Base-by-base conservation (phyloP, 1,140 invertebrate species). In the Camponotus pennsylvanicus region DNA sequence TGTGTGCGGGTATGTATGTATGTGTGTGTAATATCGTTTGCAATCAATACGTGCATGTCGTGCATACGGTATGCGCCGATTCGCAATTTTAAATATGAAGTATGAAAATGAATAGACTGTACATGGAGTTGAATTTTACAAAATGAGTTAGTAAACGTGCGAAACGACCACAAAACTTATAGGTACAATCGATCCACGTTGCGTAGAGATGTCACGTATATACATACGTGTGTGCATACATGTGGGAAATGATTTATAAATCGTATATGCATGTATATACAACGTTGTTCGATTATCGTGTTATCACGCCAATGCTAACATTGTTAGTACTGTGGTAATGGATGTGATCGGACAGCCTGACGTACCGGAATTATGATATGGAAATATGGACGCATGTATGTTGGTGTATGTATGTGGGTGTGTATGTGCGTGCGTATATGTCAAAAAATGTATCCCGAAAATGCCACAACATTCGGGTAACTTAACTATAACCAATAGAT, bases 21-120 rank as follows among this genome's bases (percentile, higher is more conserved):
- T 52, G 13, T 52, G 49, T 52, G 15, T 52, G 49, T 52, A 18
- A 52, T 52, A 5, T 52, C 49, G 5, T 49, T 49, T 32, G 27
- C 37, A 71, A 71, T 71, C 69, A 52, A 71, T 71, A 71, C 69
- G 45, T 18, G 69, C 69, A 21, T 52, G 45, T 13, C 18, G 69
- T 52, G 27, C 32, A 52, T 27, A 49, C 45, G 42, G 21, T 70
- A 5, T 67, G 69, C 45, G 21, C 42, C 42, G 45, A 70, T 32
- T 71, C 21, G 11, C 21, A 15, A 71, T 34, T 32, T 21, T 52
- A 18, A 15, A 71, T 15, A 52, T 15, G 27, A 27, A 27, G 27
- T 8, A 71, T 71, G 42, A n/a, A 52, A 32, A 71, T 13, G 45
- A n/a, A 1, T 52, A 27, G 2, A 49, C 21, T 49, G 15, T 15